phyloP scores from a whole-genome alignment of 2,888 invertebrate species.

The Melanchra persicariae region DNA sequence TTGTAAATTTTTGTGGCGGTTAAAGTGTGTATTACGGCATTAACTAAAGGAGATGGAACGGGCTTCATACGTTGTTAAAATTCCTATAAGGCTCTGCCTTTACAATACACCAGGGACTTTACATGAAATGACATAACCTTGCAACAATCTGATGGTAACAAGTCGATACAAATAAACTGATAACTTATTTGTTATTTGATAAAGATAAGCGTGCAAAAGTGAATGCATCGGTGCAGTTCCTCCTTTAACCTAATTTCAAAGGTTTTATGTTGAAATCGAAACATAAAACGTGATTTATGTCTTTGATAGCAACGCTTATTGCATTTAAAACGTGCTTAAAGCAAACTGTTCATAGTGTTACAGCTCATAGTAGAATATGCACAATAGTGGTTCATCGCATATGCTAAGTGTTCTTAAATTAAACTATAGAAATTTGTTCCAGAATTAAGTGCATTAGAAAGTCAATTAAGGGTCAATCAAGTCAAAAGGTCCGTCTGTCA shows the following conservation, averaged over 20 bases:
- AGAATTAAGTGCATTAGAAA: neutral
- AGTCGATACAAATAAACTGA: slow-evolving; percentile 18
- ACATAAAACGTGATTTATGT: slow-evolving; percentile 38
- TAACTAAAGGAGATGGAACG: neutral
- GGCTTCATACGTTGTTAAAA: neutral
- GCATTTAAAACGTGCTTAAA: slow-evolving; percentile 34
- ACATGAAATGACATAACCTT: neutral
- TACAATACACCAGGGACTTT: slow-evolving; percentile 7
- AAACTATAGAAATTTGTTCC: neutral
- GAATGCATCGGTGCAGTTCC: slow-evolving; percentile 27
- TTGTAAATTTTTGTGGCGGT: too few species aligned
- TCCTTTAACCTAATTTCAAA: slow-evolving; percentile 45
- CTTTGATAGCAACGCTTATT: slow-evolving; percentile 37
- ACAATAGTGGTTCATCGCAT: neutral
- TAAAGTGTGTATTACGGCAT: too few species aligned
- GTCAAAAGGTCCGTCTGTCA: neutral
- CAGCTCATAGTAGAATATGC: neutral
- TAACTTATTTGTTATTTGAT: slow-evolving; percentile 22
- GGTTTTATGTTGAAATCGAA: slow-evolving; percentile 41
- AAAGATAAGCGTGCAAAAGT: slow-evolving; percentile 28
- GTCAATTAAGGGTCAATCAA: neutral
- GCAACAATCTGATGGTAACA: slow-evolving; percentile 13
- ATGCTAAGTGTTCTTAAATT: neutral
- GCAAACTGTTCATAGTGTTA: slow-evolving; percentile 3
- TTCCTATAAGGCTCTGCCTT: neutral